These are phyloP conservation scores for Hypomecis atomaria DNA, from an alignment of 2,888 invertebrate genomes.

Conservation along the genomic window DNA sequence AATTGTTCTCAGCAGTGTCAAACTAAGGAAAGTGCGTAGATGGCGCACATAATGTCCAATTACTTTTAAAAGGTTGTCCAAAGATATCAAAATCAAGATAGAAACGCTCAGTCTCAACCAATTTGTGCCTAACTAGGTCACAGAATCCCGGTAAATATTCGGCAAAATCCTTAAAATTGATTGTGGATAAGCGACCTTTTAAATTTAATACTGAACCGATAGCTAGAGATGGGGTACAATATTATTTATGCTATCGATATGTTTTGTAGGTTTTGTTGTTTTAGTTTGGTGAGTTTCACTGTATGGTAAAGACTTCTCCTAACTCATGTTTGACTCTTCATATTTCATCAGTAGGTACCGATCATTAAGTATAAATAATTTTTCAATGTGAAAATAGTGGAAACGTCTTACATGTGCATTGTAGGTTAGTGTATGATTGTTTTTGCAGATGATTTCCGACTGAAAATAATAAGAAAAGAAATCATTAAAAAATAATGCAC, in stretches of 20 bases:
- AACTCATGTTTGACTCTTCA: neutral
- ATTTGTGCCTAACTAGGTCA: constrained; percentile 57
- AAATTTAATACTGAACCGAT: constrained; percentile 48
- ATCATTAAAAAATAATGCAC: too few species aligned
- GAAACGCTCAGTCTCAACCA: constrained; percentile 47
- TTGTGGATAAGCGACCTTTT: constrained; percentile 62
- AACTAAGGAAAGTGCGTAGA: neutral
- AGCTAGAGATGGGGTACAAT: constrained; percentile 35
- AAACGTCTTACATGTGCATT: too few species aligned
- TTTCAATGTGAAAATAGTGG: neutral
- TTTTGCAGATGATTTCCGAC: too few species aligned
- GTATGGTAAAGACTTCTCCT: too few species aligned
- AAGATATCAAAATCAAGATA: constrained; percentile 21
- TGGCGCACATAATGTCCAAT: neutral
- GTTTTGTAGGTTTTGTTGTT: too few species aligned
- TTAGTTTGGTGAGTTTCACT: too few species aligned
- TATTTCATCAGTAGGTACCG: neutral
- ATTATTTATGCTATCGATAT: neutral
- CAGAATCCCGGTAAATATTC: constrained; percentile 48
- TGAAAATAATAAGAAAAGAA: too few species aligned
- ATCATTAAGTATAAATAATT: neutral
- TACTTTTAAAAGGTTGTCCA: constrained; percentile 37
- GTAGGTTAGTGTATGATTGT: too few species aligned
- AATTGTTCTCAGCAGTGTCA: neutral
- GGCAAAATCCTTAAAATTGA: constrained; percentile 51